Percentiles rank a stretch among this genome's conserved stretches.
Conservation (phyloP, 2,797 vertebrate genomes). For the Peromyscus aztecus region DNA sequence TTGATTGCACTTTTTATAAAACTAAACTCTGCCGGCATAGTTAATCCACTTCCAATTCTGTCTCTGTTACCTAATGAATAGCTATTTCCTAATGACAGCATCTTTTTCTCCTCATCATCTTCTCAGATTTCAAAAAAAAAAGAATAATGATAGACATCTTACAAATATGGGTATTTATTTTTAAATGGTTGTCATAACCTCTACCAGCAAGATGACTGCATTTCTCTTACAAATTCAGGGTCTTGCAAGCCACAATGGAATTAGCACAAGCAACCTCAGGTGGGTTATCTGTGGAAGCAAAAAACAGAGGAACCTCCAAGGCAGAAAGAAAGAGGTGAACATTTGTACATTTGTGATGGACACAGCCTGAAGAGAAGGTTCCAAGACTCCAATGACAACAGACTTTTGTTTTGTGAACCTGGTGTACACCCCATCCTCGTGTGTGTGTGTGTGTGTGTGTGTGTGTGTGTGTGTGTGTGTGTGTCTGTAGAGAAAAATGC, state of each 20-base stretch:
- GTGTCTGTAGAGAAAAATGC: neutral
- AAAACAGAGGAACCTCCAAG: neutral
- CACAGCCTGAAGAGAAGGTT: neutral
- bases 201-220: neutral
- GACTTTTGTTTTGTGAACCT: neutral
- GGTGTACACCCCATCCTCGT: neutral
- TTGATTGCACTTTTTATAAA: slow-evolving; percentile 42
- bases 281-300: neutral
- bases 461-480: neutral
- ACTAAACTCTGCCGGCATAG: neutral
- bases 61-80: neutral
- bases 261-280: neutral
- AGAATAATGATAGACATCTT: slow-evolving; percentile 16
- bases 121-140: slow-evolving; percentile 27
- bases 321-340: neutral
- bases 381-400: neutral
- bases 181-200: slow-evolving; percentile 38
- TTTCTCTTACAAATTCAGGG: slow-evolving; percentile 24
- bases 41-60: slow-evolving; percentile 26
- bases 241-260: neutral
- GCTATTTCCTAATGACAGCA: neutral
- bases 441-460: neutral
- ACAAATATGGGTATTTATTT: slow-evolving; percentile 53
- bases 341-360: neutral
- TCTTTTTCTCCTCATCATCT: neutral